These are phyloP conservation scores for Gymnothorax reevesii DNA, from an alignment of 2,797 vertebrate genomes.

Conservation along the genomic window DNA sequence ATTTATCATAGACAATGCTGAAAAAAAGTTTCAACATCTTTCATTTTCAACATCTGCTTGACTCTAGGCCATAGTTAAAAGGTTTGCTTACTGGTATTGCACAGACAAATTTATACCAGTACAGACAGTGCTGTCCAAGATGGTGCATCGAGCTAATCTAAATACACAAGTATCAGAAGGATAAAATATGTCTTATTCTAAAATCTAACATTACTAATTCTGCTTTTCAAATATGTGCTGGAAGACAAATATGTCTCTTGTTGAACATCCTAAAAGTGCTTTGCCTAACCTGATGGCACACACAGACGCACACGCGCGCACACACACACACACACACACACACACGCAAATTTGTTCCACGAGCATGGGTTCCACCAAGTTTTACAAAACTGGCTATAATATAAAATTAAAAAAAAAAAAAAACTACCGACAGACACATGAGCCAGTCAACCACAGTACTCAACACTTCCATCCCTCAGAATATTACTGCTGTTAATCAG, in stretches of 20 bases:
- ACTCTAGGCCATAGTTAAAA: neutral
- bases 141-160: neutral
- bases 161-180: neutral
- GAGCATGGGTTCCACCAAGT: neutral
- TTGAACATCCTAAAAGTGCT: neutral
- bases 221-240: neutral
- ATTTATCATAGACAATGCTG: neutral
- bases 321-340: slow-evolving; percentile 13
- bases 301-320: neutral
- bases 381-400: neutral
- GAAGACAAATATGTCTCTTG: neutral
- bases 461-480: neutral
- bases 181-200: neutral
- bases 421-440: neutral
- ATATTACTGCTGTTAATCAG: neutral
- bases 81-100: neutral
- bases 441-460: neutral
- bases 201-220: neutral
- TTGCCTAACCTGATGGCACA: neutral
- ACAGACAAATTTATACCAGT: neutral
- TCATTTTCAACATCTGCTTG: neutral
- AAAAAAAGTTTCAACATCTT: neutral
- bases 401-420: neutral
- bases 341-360: neutral
- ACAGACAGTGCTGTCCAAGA: neutral